Conservation (phyloP, 2,113 vertebrate species). For the Myanophis thanlyinensis region DNA sequence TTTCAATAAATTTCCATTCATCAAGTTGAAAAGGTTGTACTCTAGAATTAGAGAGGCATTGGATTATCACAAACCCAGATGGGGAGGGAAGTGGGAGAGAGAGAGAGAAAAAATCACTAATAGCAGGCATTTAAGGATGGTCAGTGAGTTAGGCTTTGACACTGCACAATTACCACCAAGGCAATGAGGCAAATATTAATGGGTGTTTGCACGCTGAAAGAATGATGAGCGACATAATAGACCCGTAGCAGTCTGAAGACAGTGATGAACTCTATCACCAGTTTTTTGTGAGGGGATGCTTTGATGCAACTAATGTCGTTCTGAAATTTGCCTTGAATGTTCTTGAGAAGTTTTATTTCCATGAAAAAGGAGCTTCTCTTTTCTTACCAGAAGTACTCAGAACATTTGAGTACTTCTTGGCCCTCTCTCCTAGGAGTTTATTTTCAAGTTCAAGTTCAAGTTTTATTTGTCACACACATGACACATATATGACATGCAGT, state of each 20-base stretch:
- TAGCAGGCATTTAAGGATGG: conserved; percentile 19
- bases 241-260: fast-evolving
- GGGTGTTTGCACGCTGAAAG: neutral
- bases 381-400: neutral
- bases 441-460: neutral
- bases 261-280: neutral
- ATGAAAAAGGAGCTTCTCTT: neutral
- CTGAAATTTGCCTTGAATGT: neutral
- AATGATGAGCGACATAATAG: fast-evolving
- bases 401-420: neutral
- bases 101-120: conserved; percentile 14
- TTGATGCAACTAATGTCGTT: neutral
- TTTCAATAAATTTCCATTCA: conserved; percentile 50
- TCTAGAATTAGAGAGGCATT: conserved; percentile 28
- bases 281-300: neutral
- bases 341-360: neutral
- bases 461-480: too few relatives aligned
- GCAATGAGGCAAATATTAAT: conserved; percentile 16
- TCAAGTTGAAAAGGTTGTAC: conserved; percentile 42
- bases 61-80: neutral
- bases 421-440: neutral
- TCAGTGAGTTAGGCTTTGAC: conserved; percentile 12
- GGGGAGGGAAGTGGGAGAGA: conserved; percentile 22
- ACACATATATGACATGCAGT: too few relatives aligned
- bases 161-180: neutral